These are phyloP conservation scores for Anastrepha obliqua DNA, from an alignment of 1,140 invertebrate species.

Conservation along the genomic window DNA sequence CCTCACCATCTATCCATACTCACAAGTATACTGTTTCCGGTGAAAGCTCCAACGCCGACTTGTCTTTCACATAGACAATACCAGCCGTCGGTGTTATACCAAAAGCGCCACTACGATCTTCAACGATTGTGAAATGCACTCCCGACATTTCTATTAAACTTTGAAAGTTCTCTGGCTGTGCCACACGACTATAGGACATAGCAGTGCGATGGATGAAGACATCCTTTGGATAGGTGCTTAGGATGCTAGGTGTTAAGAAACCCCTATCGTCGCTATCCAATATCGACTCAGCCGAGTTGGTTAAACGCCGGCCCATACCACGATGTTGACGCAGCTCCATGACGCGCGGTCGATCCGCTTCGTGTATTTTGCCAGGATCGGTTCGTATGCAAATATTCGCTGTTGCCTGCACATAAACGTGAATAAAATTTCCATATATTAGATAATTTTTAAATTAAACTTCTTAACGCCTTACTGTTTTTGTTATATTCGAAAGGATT, in stretches of 20 bases:
- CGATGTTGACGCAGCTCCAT: conserved; percentile 61
- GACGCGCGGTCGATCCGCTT: conserved; percentile 61
- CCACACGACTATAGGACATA: conserved; percentile 69
- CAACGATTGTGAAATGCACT: conserved; percentile 63
- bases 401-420: conserved; percentile 56
- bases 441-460: background rate
- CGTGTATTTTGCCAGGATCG: conserved; percentile 64
- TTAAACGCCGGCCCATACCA: conserved; percentile 57
- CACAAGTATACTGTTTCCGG: conserved; percentile 69
- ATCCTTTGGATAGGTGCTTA: conserved; percentile 66
- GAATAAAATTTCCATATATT: background rate
- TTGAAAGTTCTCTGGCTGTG: conserved; percentile 69
- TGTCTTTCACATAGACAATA: conserved; percentile 78
- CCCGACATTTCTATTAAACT: conserved; percentile 60
- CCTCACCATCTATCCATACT: background rate
- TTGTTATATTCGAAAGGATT: conserved; percentile 53
- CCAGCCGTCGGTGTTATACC: conserved; percentile 76
- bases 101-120: conserved; percentile 74
- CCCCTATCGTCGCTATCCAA: conserved; percentile 1
- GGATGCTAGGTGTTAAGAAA: conserved; percentile 46
- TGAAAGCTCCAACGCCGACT: conserved; percentile 69
- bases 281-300: conserved; percentile 58
- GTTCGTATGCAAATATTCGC: conserved; percentile 66
- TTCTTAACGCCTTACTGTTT: conserved; percentile 34
- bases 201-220: conserved; percentile 73